A percentile compares a stretch with the other conserved stretches of the same genome.
phyloP scores from a whole-genome alignment of 2,113 vertebrate species.

The Erythrocercus mccallii region DNA sequence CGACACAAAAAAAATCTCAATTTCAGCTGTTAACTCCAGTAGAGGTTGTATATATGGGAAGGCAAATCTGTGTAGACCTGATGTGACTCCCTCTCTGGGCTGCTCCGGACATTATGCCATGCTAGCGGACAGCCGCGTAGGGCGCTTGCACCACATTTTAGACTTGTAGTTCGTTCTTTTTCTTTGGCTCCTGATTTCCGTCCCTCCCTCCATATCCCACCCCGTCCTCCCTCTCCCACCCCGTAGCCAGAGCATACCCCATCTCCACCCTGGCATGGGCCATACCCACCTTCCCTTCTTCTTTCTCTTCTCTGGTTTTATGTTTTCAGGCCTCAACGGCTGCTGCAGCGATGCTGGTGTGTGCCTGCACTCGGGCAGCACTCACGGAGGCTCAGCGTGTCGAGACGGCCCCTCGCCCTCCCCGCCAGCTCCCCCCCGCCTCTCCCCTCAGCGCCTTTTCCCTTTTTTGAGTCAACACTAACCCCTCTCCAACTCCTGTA shows the following conservation, averaged over 20 bases:
- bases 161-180: conserved; percentile 68
- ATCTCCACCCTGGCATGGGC: conserved; percentile 48
- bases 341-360: conserved; percentile 1
- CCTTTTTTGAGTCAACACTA: conserved; percentile 62
- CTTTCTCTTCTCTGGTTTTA: conserved; percentile 54
- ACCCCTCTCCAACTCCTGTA: conserved; percentile 59
- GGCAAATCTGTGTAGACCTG: conserved; percentile 73
- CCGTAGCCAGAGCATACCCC: conserved; percentile 54
- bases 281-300: conserved; percentile 47
- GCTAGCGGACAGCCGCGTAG: conserved; percentile 69
- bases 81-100: conserved; percentile 73
- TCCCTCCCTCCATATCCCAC: conserved; percentile 29
- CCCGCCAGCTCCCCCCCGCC: background rate
- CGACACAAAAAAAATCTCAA: conserved; percentile 63
- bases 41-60: conserved; percentile 75
- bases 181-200: conserved; percentile 63
- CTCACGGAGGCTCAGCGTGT: conserved; percentile 28
- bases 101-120: conserved; percentile 70
- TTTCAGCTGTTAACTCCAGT: conserved; percentile 71
- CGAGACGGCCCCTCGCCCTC: conserved; percentile 20
- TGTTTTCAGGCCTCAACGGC: conserved; percentile 31
- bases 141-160: conserved; percentile 72
- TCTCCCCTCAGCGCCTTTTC: background rate
- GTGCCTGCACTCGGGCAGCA: background rate
- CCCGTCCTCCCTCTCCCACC: conserved; percentile 47